Base-by-base conservation (phyloP, 2,113 vertebrate genomes). In the Alectura lathami region DNA sequence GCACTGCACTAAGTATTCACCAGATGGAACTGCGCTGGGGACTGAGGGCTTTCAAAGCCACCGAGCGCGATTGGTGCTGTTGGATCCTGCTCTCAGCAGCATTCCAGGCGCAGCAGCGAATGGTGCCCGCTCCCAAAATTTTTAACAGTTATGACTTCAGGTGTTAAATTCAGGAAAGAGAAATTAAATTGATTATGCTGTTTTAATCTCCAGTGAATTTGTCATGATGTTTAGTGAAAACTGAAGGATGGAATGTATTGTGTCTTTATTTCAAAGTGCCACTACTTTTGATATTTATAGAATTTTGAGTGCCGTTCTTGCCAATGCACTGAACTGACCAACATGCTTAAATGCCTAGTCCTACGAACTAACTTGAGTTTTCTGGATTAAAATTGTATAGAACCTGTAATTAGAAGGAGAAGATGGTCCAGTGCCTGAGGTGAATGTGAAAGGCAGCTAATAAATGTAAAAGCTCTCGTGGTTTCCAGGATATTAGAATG, bases 41-140 rank as follows among this genome's bases (percentile, higher is more conserved):
- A 86, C 6, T 0, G 3, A 18, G 36, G 30, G 30, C 20, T 64
- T 73, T 57, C 18, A 32, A 13, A 80, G 43, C 13, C 50, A 17
- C 29, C 9, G 8, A 12, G 14, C 16, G 2, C 36, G 27, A 42
- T 68, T 72, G 32, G 42, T 62, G 32, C 30, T 14, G 30, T 13
- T 40, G 60, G 45, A 56, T 40, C 60, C 56, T 45, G 74, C 18
- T 78, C 32, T 59, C 8, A 1, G 53, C 27, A 60, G 1, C 7
- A 5, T 0, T 1, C 47, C 15, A 11, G 48, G 2, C 11, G 20
- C 14, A 5, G 4, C 5, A 36, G 40, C 15, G 63, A 68, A 6
- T 2, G 1, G n/a, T 14, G 11, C 51, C 38, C 1, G 0, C 42
- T 47, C 2, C 42, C 0, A 0, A 8, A 22, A 7, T 16, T 42